These are phyloP conservation scores for Coturnix japonica DNA, from an alignment of 2,113 vertebrate genomes.

Conservation along the genomic window DNA sequence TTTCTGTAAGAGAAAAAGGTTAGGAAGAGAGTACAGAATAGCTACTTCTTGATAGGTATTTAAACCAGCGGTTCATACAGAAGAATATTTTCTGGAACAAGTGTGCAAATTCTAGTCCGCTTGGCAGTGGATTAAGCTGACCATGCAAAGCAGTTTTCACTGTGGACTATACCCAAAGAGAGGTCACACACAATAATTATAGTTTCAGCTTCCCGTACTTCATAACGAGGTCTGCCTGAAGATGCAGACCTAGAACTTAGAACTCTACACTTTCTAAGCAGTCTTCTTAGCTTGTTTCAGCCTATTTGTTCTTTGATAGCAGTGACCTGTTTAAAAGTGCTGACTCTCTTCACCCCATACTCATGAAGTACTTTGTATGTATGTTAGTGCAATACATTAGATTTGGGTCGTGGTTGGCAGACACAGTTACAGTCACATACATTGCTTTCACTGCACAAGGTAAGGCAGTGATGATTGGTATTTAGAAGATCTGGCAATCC, in stretches of 20 bases:
- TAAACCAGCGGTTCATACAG: neutral
- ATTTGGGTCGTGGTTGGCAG: neutral
- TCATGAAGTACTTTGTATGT: fast-evolving
- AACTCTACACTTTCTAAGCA: neutral
- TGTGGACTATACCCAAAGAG: neutral
- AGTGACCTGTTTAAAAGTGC: neutral
- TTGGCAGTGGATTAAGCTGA: neutral
- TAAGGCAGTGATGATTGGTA: neutral
- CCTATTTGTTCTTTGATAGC: neutral
- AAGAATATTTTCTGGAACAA: neutral
- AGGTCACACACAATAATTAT: neutral
- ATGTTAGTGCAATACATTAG: neutral
- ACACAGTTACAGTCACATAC: neutral
- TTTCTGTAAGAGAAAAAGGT: neutral
- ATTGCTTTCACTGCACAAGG: neutral
- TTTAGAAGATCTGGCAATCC: neutral
- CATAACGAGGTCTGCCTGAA: neutral
- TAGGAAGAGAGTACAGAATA: neutral
- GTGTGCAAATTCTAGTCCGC: neutral
- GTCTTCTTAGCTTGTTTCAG: neutral
- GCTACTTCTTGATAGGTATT: neutral
- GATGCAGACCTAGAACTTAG: neutral
- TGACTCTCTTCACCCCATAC: neutral
- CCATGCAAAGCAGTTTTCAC: neutral
- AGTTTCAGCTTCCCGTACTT: fast-evolving